A percentile compares a stretch with the other conserved stretches of the same genome.
phyloP scores from a whole-genome alignment of 2,888 invertebrate genomes.

The Phoenoteleia sp. region DNA sequence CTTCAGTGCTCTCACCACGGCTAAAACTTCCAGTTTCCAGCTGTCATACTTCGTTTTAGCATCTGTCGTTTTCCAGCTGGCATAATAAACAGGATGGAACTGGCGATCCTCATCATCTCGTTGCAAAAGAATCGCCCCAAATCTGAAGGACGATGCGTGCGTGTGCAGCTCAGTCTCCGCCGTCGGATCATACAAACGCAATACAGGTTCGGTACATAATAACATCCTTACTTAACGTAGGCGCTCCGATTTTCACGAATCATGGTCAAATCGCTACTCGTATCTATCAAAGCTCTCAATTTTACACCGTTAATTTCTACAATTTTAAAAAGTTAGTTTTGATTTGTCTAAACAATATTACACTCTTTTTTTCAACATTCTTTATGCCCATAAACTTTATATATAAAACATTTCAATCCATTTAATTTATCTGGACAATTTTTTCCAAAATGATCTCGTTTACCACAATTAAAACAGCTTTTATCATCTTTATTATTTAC shows the following conservation, averaged over 20 bases:
- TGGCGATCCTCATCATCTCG: too few species aligned
- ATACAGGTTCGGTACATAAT: background rate
- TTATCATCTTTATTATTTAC: too few species aligned
- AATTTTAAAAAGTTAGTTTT: background rate
- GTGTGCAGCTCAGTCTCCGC: background rate
- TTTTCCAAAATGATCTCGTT: background rate
- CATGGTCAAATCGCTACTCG: background rate
- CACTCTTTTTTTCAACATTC: background rate
- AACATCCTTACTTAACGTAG: too few species aligned
- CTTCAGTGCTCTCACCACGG: background rate
- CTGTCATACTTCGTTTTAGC: background rate
- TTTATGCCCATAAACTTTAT: background rate
- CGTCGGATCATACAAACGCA: background rate
- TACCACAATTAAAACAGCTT: background rate
- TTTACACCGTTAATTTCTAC: background rate
- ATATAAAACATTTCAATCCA: background rate
- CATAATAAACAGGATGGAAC: too few species aligned
- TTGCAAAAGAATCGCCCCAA: background rate
- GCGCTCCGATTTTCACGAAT: too few species aligned
- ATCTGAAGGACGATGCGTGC: background rate
- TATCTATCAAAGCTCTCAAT: background rate
- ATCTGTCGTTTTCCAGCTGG: background rate
- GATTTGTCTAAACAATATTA: background rate
- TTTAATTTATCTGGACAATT: background rate
- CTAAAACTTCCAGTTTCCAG: background rate